These are phyloP conservation scores for Cliona cf. orientalis DNA, from an alignment of 37 sponge, comb jelly and placozoan genomes.

Conservation along the genomic window DNA sequence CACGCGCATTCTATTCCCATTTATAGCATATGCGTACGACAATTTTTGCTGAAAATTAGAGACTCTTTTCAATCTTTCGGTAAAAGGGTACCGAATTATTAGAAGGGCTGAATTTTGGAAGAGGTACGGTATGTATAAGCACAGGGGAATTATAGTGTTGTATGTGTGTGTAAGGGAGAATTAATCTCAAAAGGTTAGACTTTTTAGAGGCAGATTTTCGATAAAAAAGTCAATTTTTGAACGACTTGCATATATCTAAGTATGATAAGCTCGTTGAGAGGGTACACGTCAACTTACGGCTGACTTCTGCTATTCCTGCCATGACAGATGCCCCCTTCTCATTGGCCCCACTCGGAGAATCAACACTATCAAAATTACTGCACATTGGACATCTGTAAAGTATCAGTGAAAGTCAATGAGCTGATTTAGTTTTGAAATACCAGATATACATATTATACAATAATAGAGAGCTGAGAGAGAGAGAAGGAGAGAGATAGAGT, in stretches of 20 bases:
- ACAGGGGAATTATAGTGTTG: neutral
- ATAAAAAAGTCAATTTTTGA: too few species aligned
- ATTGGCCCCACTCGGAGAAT: constrained; percentile 34
- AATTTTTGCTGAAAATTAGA: too few species aligned
- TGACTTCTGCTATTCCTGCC: constrained; percentile 52
- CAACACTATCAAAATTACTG: constrained; percentile 53
- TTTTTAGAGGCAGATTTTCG: too few species aligned
- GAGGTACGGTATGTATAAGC: neutral
- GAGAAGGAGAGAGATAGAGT: neutral
- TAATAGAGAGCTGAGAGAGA: constrained; percentile 1
- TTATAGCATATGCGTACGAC: too few species aligned
- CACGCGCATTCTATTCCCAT: neutral
- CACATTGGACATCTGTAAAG: constrained; percentile 52
- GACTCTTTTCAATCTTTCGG: too few species aligned
- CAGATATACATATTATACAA: neutral
- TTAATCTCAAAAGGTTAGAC: too few species aligned
- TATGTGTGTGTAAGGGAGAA: too few species aligned
- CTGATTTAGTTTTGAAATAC: too few species aligned
- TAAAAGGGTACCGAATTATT: too few species aligned
- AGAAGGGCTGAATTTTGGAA: neutral
- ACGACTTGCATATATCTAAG: too few species aligned
- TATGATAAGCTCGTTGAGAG: neutral
- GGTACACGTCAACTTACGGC: constrained; percentile 54
- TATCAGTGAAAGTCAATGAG: neutral
- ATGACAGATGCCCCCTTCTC: constrained; percentile 69